phyloP scores from a whole-genome alignment of 1,140 invertebrate genomes.

The Dendrolimus punctatus region DNA sequence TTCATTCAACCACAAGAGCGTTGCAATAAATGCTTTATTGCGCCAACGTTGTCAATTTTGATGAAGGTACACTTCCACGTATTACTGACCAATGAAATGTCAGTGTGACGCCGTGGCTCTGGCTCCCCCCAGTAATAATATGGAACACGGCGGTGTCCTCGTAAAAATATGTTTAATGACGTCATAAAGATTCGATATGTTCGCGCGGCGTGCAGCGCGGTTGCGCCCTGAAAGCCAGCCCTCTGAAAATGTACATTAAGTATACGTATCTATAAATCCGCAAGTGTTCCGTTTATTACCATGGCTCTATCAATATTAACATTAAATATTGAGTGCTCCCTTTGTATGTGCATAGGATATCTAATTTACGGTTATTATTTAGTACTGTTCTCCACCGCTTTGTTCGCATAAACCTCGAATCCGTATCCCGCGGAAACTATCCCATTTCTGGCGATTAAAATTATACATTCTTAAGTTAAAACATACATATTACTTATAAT shows the following conservation, averaged over 20 bases:
- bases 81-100: slow-evolving; percentile 55
- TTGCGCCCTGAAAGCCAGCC: slow-evolving; percentile 40
- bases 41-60: slow-evolving; percentile 50
- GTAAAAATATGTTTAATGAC: slow-evolving; percentile 71
- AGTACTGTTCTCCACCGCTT: too few species aligned
- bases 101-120: slow-evolving; percentile 31
- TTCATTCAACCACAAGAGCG: slow-evolving; percentile 17
- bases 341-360: not conserved
- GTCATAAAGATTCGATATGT: slow-evolving; percentile 64
- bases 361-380: too few species aligned
- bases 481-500: too few species aligned
- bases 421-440: too few species aligned
- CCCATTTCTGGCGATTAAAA: too few species aligned
- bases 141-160: slow-evolving; percentile 52
- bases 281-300: slow-evolving; percentile 52
- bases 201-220: slow-evolving; percentile 24
- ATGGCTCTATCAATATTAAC: slow-evolving; percentile 38
- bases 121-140: slow-evolving; percentile 49
- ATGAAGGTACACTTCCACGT: slow-evolving; percentile 42
- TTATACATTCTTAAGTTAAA: too few species aligned
- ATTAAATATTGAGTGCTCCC: slow-evolving; percentile 31
- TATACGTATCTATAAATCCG: slow-evolving; percentile 57
- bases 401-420: too few species aligned
- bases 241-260: slow-evolving; percentile 34
- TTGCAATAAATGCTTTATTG: slow-evolving; percentile 54